Evolutionary conservation across 1,140 invertebrate species (phyloP).

Genomic region (Monomorium pharaonis): DNA sequence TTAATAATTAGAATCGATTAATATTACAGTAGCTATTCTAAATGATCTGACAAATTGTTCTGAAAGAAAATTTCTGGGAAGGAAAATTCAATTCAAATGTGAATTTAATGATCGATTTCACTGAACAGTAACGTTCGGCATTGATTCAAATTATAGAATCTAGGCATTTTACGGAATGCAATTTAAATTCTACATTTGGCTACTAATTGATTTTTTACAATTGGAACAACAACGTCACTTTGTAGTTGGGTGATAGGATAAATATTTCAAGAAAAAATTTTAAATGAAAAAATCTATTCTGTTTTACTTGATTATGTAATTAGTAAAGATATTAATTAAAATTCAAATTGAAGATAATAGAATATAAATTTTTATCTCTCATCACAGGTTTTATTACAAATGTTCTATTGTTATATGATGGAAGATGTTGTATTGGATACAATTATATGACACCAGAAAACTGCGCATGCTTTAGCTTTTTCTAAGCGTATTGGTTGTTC

Average conservation of each 20-base stretch:
- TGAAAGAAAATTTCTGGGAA: neutral
- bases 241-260: no score
- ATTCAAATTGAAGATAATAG: neutral
- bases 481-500: neutral
- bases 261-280: neutral
- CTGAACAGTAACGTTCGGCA: conserved; percentile 1
- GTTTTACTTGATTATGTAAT: neutral
- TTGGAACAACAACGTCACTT: neutral
- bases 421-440: no score
- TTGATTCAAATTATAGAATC: conserved; percentile 11
- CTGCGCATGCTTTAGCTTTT: neutral
- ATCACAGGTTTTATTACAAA: neutral
- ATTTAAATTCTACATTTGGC: conserved; percentile 4
- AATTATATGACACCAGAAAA: neutral
- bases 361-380: neutral
- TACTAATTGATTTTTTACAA: neutral
- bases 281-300: neutral
- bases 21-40: neutral
- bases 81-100: neutral
- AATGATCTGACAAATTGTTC: neutral
- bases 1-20: neutral
- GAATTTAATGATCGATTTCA: neutral
- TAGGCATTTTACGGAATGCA: neutral
- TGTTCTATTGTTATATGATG: neutral
- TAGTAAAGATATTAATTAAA: neutral